Base-by-base conservation (phyloP, 1,140 invertebrate genomes). In the Amphibalanus amphitrite region DNA sequence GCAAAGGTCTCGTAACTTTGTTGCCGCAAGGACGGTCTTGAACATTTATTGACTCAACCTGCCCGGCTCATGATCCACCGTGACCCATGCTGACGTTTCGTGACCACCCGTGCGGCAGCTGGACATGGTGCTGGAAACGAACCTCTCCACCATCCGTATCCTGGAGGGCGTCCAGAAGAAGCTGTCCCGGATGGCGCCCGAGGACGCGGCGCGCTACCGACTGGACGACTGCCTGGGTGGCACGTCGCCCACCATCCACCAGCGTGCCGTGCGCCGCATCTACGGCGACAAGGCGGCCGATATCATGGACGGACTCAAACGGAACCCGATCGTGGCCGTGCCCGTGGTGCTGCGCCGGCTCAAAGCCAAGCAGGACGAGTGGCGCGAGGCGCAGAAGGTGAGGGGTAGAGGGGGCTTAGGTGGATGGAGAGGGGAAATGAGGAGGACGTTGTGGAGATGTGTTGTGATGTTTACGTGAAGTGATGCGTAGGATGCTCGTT, bases 41-140 rank as follows among this genome's bases (percentile, higher is more conserved):
- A n/a, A n/a, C n/a, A n/a, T n/a, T n/a, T n/a, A n/a, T n/a, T n/a
- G n/a, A n/a, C n/a, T n/a, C n/a, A n/a, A n/a, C n/a, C n/a, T n/a
- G n/a, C n/a, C n/a, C n/a, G n/a, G n/a, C n/a, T n/a, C n/a, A n/a
- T n/a, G n/a, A n/a, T n/a, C n/a, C n/a, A n/a, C n/a, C n/a, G n/a
- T n/a, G n/a, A n/a, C n/a, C n/a, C n/a, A n/a, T n/a, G n/a, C n/a
- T n/a, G n/a, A n/a, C n/a, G n/a, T n/a, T n/a, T n/a, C 0, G 1
- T 70, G 26, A 0, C 29, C 3, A 67, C 26, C 6, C 40, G 40
- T 38, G 71, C 80, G 88, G 72, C 84, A 97, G 85, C 81, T 98
- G 79, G 97, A 99, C 82, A 92, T 97, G 71, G 94, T 99, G 6
- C 91, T 99, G 73, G 97, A 98, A 81, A 93, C 93, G 1, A 98